A percentile compares a stretch with the other conserved stretches of the same genome.
phyloP scores from a whole-genome alignment of 53 echinoderm and acorn worm species.

The Apostichopus leukothele region DNA sequence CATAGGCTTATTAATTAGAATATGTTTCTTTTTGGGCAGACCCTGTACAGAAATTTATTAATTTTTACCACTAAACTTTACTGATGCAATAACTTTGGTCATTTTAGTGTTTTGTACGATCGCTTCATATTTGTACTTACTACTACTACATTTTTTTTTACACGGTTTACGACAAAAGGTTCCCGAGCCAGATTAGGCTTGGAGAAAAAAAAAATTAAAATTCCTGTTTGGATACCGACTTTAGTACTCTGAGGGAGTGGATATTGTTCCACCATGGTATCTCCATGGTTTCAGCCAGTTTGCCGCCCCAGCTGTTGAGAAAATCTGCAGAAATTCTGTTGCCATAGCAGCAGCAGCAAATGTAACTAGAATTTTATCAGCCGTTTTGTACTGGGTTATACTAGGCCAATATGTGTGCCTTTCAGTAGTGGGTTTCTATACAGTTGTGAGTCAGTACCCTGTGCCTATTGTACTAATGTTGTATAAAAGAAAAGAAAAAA shows the following conservation, averaged over 20 bases:
- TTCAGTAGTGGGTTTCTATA: background rate
- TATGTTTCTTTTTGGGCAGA: background rate
- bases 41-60: background rate
- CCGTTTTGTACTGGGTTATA: conserved; percentile 25
- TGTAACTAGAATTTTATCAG: conserved; percentile 23
- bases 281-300: too few relatives aligned
- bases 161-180: too few relatives aligned
- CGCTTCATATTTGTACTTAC: background rate
- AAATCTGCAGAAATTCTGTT: background rate
- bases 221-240: too few relatives aligned
- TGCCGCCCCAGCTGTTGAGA: too few relatives aligned
- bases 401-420: background rate
- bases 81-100: background rate
- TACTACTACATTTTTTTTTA: too few relatives aligned
- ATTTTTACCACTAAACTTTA: background rate
- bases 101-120: background rate
- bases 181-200: too few relatives aligned
- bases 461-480: conserved; percentile 37
- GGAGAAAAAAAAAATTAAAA: too few relatives aligned
- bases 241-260: too few relatives aligned
- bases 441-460: conserved; percentile 19
- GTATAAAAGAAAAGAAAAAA: background rate
- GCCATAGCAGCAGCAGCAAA: background rate
- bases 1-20: background rate
- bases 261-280: too few relatives aligned